phyloP scores from a whole-genome alignment of 2,797 vertebrate genomes.

The Eremophila alpestris region DNA sequence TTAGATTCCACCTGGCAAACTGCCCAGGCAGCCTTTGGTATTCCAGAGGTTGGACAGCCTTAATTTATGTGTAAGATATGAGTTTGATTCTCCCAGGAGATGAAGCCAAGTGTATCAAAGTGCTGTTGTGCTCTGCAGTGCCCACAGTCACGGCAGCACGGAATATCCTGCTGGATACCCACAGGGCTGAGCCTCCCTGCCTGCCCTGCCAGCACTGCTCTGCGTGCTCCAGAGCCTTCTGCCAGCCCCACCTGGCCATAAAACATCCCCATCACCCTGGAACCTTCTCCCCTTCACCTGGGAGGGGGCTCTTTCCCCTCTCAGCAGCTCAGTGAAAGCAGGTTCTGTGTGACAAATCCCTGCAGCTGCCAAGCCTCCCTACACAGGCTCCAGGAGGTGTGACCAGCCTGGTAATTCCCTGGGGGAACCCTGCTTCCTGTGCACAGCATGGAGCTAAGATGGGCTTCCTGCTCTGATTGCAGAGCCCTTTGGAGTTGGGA shows the following conservation, averaged over 20 bases:
- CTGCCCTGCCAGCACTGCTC: background rate
- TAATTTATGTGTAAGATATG: background rate
- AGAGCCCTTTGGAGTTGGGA: background rate
- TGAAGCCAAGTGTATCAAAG: background rate
- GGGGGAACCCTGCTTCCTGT: background rate
- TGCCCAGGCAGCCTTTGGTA: background rate
- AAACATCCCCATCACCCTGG: background rate
- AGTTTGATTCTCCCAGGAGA: background rate
- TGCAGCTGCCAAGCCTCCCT: background rate
- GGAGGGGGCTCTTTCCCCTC: background rate
- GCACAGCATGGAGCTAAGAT: background rate
- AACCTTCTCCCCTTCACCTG: background rate
- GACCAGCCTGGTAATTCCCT: background rate
- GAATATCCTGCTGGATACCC: background rate
- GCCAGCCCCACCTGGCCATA: background rate
- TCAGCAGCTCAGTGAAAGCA: background rate
- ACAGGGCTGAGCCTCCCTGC: background rate
- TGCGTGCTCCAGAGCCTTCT: background rate
- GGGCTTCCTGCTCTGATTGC: background rate
- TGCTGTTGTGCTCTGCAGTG: background rate
- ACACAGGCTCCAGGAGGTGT: rapidly evolving
- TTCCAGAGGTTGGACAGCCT: background rate
- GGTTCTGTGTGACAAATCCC: background rate
- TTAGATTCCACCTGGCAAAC: background rate
- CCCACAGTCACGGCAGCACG: background rate